Percentiles rank a stretch among this genome's conserved stretches.
Conservation (phyloP, 92 coral and sea anemone genomes). For the Heliopora coerulea region DNA sequence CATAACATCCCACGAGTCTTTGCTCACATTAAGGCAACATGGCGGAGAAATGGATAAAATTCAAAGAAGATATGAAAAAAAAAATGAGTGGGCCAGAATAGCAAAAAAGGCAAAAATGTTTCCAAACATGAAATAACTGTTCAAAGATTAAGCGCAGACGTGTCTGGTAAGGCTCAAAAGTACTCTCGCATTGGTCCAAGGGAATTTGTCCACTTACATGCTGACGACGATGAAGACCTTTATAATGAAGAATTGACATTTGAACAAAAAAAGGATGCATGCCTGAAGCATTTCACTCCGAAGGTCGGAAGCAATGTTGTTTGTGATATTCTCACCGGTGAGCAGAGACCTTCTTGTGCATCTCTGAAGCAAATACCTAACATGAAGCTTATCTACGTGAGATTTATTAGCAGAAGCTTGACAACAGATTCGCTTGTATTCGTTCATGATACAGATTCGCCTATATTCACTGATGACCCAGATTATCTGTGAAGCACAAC, state of each 20-base stretch:
- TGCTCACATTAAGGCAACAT: background rate
- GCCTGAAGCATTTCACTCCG: constrained; percentile 42
- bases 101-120: background rate
- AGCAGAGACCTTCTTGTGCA: constrained; percentile 51
- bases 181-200: constrained; percentile 20
- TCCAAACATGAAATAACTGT: background rate
- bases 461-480: background rate
- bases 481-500: no score
- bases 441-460: constrained; percentile 12
- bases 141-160: constrained; percentile 25
- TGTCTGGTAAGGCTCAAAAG: constrained; percentile 31
- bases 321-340: constrained; percentile 54
- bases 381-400: constrained; percentile 46
- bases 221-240: no score
- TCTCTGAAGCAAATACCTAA: constrained; percentile 52
- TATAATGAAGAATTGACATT: constrained; percentile 38
- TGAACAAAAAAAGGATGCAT: constrained; percentile 45
- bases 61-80: background rate
- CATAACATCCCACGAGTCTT: constrained; percentile 28
- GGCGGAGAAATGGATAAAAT: background rate
- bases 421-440: constrained; percentile 18
- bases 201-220: constrained; percentile 25
- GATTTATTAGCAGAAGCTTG: constrained; percentile 41
- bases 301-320: background rate
- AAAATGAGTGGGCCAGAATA: background rate